Percentiles rank a stretch among this genome's conserved stretches.
These are phyloP conservation scores for Zoroaster sp. DNA, from an alignment of 53 echinoderm and acorn worm species.

Conservation along the genomic window DNA sequence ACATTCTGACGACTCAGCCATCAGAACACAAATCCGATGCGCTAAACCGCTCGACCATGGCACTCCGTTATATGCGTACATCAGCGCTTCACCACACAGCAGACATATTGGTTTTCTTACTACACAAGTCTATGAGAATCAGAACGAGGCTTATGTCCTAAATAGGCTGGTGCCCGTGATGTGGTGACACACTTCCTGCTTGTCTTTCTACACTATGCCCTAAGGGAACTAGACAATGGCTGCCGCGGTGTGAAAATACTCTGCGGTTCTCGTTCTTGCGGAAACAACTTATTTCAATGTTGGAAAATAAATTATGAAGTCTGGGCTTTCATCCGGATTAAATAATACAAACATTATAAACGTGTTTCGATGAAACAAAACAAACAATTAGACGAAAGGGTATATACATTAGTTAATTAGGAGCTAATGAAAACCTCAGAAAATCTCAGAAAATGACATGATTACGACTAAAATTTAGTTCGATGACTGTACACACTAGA, in stretches of 20 bases:
- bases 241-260: no score
- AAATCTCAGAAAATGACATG: no score
- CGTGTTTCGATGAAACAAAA: no score
- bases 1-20: no score
- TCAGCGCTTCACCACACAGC: background rate
- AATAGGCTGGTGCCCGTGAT: background rate
- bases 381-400: no score
- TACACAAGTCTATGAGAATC: background rate
- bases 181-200: background rate
- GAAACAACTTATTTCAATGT: background rate
- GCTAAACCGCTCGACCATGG: no score
- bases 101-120: background rate
- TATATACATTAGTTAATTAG: no score
- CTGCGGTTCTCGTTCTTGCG: background rate
- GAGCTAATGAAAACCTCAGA: no score
- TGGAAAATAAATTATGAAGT: background rate
- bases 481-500: no score
- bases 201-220: background rate
- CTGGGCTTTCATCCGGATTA: background rate
- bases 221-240: no score
- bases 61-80: background rate
- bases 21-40: no score
- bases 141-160: background rate
- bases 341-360: background rate
- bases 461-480: no score